phyloP scores from a whole-genome alignment of 2,113 vertebrate genomes.

The Neopipo cinnamomea region DNA sequence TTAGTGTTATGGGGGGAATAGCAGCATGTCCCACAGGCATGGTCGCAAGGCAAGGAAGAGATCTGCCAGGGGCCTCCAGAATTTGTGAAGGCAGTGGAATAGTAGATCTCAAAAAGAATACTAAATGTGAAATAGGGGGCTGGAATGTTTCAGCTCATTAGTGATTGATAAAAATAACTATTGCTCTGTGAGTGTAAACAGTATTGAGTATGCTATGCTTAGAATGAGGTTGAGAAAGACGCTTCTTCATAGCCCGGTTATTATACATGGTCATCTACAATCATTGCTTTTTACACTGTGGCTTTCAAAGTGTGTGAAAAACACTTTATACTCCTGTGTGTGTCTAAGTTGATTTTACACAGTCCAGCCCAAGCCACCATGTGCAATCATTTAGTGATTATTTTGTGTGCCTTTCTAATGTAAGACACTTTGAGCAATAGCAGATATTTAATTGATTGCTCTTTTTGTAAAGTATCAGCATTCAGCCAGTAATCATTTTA shows the following conservation, averaged over 20 bases:
- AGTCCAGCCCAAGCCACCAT: not conserved
- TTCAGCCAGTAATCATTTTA: constrained; percentile 46
- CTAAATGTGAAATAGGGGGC: not conserved
- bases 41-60: not conserved
- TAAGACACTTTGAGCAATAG: not conserved
- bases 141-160: constrained; percentile 14
- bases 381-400: constrained; percentile 2
- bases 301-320: constrained; percentile 32
- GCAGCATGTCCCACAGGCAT: not conserved
- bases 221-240: not conserved
- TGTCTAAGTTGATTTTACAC: constrained; percentile 13
- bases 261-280: not conserved
- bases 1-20: not conserved
- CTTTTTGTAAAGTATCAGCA: constrained; percentile 57
- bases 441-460: constrained; percentile 26
- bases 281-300: not conserved
- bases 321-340: not conserved
- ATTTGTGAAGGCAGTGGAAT: not conserved
- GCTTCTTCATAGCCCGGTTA: not conserved
- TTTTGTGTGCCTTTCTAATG: not conserved
- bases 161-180: constrained; percentile 21
- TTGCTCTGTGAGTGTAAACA: not conserved
- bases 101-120: not conserved
- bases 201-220: not conserved
- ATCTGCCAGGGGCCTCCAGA: not conserved